phyloP scores from a whole-genome alignment of 2,797 vertebrate species.

The Bovichtus variegatus region DNA sequence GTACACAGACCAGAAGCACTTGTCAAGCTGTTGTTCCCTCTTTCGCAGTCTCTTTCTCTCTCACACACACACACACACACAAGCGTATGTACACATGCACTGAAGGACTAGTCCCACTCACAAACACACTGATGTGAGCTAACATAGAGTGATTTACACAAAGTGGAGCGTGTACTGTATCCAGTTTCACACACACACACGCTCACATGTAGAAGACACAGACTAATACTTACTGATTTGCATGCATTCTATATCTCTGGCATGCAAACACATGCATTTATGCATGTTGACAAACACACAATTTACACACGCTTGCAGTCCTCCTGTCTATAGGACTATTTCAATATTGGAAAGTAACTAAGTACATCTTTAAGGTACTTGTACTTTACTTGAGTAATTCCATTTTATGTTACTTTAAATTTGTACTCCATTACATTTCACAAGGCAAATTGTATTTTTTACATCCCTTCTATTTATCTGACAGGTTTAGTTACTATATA shows the following conservation, averaged over 20 bases:
- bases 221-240: constrained; percentile 31
- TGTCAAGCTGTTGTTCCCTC: constrained; percentile 78
- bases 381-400: background rate
- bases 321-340: background rate
- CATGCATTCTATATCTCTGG: constrained; percentile 1
- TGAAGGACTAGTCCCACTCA: background rate
- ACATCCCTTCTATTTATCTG: too few relatives aligned
- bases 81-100: background rate
- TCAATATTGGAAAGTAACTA: background rate
- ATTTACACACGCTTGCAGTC: background rate
- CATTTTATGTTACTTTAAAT: background rate
- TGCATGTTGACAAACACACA: constrained; percentile 6
- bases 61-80: constrained; percentile 3
- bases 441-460: too few relatives aligned
- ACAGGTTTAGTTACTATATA: too few relatives aligned
- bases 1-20: constrained; percentile 76
- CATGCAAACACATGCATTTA: constrained; percentile 23
- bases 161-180: constrained; percentile 23
- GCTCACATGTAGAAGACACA: background rate
- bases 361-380: background rate
- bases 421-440: background rate
- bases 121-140: constrained; percentile 15
- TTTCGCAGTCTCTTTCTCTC: constrained; percentile 54
- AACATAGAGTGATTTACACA: constrained; percentile 48
- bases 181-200: background rate